phyloP scores from a whole-genome alignment of 2,888 invertebrate genomes.

The Drosophila flavopinicola region DNA sequence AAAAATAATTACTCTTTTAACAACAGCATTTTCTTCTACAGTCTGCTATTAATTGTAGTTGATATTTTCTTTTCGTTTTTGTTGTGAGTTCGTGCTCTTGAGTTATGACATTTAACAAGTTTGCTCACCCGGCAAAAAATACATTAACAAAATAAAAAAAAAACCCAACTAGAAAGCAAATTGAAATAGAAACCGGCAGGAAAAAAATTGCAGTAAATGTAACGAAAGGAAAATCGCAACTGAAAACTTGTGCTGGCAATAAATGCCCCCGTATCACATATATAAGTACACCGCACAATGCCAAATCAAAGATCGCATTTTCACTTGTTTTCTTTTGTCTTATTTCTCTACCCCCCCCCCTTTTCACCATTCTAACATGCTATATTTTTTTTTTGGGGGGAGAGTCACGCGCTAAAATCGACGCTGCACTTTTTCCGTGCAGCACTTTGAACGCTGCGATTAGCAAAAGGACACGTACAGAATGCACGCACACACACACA shows the following conservation, averaged over 20 bases:
- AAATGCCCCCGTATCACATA: constrained; percentile 25
- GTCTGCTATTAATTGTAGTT: constrained; percentile 12
- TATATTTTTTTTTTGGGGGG: constrained; percentile 10
- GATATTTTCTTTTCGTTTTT: neutral
- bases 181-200: constrained; percentile 22
- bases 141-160: constrained; percentile 4
- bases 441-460: constrained; percentile 67
- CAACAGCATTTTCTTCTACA: neutral
- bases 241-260: constrained; percentile 10
- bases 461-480: constrained; percentile 76
- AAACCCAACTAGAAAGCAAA: neutral
- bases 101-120: constrained; percentile 13
- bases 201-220: constrained; percentile 12
- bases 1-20: neutral
- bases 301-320: constrained; percentile 41
- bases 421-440: constrained; percentile 50
- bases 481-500: constrained; percentile 16
- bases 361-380: neutral
- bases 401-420: constrained; percentile 59
- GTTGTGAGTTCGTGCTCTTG: neutral
- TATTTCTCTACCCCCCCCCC: no score
- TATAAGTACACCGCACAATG: constrained; percentile 5
- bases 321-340: neutral
- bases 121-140: constrained; percentile 6
- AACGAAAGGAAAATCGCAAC: constrained; percentile 3